Evolutionary conservation across 1,140 invertebrate species (phyloP).

Genomic region (Ectropis grisescens): DNA sequence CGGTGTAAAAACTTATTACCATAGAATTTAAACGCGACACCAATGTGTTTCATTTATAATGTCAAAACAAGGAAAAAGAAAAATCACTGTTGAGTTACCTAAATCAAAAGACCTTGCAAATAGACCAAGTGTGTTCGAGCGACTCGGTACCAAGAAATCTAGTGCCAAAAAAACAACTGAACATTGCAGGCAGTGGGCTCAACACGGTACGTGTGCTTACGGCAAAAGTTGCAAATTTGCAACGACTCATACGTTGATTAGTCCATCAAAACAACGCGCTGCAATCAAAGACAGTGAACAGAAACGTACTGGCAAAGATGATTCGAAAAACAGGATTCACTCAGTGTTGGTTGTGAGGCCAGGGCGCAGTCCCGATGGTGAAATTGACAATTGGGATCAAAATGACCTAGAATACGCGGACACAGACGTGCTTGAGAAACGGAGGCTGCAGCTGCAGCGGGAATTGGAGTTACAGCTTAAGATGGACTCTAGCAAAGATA

Average conservation of each 20-base stretch:
- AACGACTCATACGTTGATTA: slow-evolving; percentile 79
- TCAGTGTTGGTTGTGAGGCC: slow-evolving; percentile 75
- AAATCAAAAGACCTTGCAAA: slow-evolving; percentile 75
- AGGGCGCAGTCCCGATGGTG: slow-evolving; percentile 74
- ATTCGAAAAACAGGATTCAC: slow-evolving; percentile 75
- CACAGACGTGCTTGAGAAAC: slow-evolving; percentile 83
- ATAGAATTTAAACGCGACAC: slow-evolving; percentile 35
- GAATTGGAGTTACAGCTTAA: slow-evolving; percentile 83
- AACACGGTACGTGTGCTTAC: slow-evolving; percentile 81
- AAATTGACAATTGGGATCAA: slow-evolving; percentile 83
- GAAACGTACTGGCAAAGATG: slow-evolving; percentile 73
- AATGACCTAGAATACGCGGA: slow-evolving; percentile 86
- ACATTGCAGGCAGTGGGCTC: slow-evolving; percentile 81
- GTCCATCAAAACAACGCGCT: slow-evolving; percentile 78
- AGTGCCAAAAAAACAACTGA: slow-evolving; percentile 69
- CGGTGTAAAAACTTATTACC: slow-evolving; percentile 27
- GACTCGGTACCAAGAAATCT: slow-evolving; percentile 80
- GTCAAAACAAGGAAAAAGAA: slow-evolving; percentile 84
- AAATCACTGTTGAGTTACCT: slow-evolving; percentile 81
- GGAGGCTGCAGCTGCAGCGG: slow-evolving; percentile 80
- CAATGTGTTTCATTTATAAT: slow-evolving; percentile 71
- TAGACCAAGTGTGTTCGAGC: slow-evolving; percentile 84
- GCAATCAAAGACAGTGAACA: slow-evolving; percentile 77
- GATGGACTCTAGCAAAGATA: slow-evolving; percentile 72
- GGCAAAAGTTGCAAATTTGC: slow-evolving; percentile 83